These are phyloP conservation scores for Euproctis similis DNA, from an alignment of 2,888 invertebrate species.

Conservation along the genomic window DNA sequence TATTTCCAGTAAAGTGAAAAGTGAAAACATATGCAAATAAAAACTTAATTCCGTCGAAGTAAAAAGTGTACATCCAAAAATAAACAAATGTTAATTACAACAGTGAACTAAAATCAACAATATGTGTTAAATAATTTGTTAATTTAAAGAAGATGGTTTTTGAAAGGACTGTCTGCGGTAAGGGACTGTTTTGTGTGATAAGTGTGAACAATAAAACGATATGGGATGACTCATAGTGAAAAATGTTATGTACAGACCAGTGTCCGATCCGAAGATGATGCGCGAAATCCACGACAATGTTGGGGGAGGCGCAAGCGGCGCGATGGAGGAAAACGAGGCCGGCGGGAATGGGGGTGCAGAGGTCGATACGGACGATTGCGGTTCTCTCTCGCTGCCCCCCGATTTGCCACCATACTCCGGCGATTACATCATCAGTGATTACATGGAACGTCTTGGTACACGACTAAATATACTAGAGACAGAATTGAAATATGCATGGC, in stretches of 20 bases:
- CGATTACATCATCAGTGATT: slow-evolving; percentile 90
- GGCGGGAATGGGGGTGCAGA: slow-evolving; percentile 72
- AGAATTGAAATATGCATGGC: slow-evolving; percentile 94
- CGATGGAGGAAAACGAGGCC: slow-evolving; percentile 73
- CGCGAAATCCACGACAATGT: slow-evolving; percentile 72
- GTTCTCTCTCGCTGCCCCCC: slow-evolving; percentile 72
- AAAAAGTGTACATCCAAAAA: slow-evolving; percentile 57
- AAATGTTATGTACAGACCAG: slow-evolving; percentile 64
- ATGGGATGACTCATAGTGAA: slow-evolving; percentile 75
- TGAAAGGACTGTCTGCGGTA: slow-evolving; percentile 35
- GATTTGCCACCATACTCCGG: slow-evolving; percentile 74
- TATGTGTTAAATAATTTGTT: slow-evolving; percentile 44
- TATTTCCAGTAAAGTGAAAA: slow-evolving; percentile 58
- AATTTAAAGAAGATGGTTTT: slow-evolving; percentile 56
- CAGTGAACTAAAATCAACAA: slow-evolving; percentile 40
- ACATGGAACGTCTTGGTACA: slow-evolving; percentile 92
- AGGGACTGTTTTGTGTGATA: slow-evolving; percentile 50
- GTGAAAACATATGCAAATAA: slow-evolving; percentile 47
- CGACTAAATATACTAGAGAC: slow-evolving; percentile 91
- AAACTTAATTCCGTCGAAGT: slow-evolving; percentile 63
- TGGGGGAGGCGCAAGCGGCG: slow-evolving; percentile 66
- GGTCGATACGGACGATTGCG: slow-evolving; percentile 71
- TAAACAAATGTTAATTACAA: slow-evolving; percentile 31
- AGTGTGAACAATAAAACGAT: slow-evolving; percentile 66
- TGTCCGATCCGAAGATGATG: slow-evolving; percentile 70